phyloP scores from a whole-genome alignment of 2,113 vertebrate species.

The Cheirogaleus medius region DNA sequence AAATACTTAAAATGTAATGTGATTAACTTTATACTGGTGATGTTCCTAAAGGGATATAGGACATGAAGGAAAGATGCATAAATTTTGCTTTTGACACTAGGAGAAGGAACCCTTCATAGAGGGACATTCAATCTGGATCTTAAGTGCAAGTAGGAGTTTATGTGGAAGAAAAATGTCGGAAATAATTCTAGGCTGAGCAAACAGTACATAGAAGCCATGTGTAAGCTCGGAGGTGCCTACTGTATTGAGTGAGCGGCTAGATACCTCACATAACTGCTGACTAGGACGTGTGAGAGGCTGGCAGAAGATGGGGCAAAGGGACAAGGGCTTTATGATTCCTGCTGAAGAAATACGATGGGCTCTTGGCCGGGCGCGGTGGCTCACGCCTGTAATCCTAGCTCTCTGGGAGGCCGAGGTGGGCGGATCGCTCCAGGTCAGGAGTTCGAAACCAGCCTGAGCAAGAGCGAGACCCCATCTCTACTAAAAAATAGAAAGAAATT shows the following conservation, averaged over 20 bases:
- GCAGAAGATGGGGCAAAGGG: not conserved
- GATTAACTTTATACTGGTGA: not conserved
- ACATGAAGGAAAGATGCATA: not conserved
- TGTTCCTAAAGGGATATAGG: not conserved
- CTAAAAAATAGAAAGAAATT: too few species aligned
- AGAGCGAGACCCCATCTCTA: too few species aligned
- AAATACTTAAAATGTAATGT: not conserved
- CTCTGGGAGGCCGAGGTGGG: too few species aligned
- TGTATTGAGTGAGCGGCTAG: not conserved
- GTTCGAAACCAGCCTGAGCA: too few species aligned
- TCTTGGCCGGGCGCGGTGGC: too few species aligned
- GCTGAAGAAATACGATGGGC: not conserved
- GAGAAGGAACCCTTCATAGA: not conserved
- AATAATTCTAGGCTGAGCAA: not conserved
- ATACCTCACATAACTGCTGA: not conserved
- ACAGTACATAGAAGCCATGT: not conserved
- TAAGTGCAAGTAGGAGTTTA: not conserved
- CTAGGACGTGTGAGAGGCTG: not conserved
- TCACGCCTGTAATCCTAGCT: too few species aligned
- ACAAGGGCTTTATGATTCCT: not conserved
- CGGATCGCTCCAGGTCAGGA: too few species aligned
- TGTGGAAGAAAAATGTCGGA: not conserved
- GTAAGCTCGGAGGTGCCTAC: not conserved
- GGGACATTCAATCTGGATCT: not conserved
- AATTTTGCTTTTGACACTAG: conserved; percentile 17